phyloP scores from a whole-genome alignment of 2,113 vertebrate genomes.

The Embiotoca jacksoni region DNA sequence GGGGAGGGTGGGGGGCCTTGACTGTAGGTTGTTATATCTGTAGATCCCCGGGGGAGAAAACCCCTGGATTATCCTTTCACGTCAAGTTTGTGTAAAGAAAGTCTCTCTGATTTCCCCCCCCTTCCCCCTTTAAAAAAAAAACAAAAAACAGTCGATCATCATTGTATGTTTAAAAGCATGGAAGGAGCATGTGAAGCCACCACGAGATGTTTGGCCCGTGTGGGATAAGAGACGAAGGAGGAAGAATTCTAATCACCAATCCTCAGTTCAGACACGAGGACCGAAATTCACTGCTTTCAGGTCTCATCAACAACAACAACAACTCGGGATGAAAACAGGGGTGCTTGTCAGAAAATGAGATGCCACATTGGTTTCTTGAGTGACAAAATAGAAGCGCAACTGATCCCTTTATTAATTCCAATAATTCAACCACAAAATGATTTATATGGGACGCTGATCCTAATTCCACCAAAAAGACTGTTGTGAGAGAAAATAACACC shows the following conservation, averaged over 20 bases:
- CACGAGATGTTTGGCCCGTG: neutral
- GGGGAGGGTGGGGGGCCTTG: slow-evolving; percentile 15
- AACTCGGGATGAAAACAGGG: neutral
- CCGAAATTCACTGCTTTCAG: neutral
- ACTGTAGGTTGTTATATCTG: slow-evolving; percentile 18
- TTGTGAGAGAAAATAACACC: too few species aligned
- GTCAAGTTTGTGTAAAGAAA: slow-evolving; percentile 35
- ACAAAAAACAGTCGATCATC: slow-evolving; percentile 39
- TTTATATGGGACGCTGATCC: too few species aligned
- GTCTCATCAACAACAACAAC: too few species aligned
- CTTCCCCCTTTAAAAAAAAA: neutral
- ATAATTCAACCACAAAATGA: too few species aligned
- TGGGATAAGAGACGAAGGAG: slow-evolving; percentile 2
- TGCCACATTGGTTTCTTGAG: neutral
- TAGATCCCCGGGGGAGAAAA: slow-evolving; percentile 11
- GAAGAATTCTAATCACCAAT: slow-evolving; percentile 13
- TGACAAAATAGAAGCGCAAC: neutral
- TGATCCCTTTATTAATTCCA: too few species aligned
- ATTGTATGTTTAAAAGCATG: neutral
- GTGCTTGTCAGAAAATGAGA: neutral
- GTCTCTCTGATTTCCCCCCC: slow-evolving; percentile 16
- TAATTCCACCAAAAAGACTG: too few species aligned
- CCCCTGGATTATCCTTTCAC: slow-evolving; percentile 31
- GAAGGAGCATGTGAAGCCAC: neutral
- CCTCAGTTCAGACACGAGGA: neutral